These are phyloP conservation scores for Chrysemys picta DNA, from an alignment of 2,113 vertebrate species.

Conservation along the genomic window DNA sequence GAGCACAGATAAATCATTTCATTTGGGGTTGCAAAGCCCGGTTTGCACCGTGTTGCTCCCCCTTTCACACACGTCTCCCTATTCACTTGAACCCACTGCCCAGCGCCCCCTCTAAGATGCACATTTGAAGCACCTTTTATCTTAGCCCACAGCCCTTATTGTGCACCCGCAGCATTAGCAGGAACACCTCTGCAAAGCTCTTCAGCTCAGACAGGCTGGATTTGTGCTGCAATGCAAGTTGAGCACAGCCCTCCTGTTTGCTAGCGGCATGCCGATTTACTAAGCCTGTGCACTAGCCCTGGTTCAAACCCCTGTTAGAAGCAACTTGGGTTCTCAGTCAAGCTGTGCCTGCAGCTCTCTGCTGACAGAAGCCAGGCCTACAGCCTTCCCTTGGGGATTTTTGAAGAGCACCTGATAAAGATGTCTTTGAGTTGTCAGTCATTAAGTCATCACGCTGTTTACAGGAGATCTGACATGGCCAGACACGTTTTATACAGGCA, in stretches of 20 bases:
- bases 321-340: not conserved
- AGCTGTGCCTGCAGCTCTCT: conserved; percentile 6
- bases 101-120: not conserved
- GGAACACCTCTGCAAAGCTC: not conserved
- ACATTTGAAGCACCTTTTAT: not conserved
- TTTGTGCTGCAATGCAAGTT: not conserved
- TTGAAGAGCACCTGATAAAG: conserved; percentile 65
- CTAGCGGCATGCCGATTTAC: not conserved
- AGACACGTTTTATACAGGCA: conserved; percentile 53
- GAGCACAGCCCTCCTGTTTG: not conserved
- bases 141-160: not conserved
- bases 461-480: conserved; percentile 65
- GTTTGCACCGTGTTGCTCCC: not conserved
- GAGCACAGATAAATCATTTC: not conserved
- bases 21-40: not conserved
- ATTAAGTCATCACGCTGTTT: conserved; percentile 50
- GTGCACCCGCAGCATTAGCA: not conserved
- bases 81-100: not conserved
- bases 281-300: not conserved
- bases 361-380: conserved; percentile 50
- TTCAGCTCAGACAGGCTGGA: conserved; percentile 14
- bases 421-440: conserved; percentile 23
- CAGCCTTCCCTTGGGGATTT: conserved; percentile 19
- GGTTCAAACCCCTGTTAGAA: not conserved
- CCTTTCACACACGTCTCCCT: not conserved